Conservation (phyloP, 2,113 vertebrate species). For the Burhinus bistriatus region DNA sequence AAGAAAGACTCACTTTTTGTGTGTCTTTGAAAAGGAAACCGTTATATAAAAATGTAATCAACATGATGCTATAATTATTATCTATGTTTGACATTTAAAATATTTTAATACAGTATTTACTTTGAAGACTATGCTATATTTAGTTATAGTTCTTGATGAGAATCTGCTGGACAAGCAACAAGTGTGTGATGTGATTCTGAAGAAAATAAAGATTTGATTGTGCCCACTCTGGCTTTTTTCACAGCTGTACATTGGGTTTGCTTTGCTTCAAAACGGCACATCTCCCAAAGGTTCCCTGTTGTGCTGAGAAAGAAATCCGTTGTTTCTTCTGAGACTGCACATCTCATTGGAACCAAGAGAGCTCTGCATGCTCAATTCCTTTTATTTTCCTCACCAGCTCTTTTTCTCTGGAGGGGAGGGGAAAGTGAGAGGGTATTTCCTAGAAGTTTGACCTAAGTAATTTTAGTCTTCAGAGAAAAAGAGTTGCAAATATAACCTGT, state of each 20-base stretch:
- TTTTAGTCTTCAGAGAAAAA: not conserved
- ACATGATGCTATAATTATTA: slow-evolving; percentile 4
- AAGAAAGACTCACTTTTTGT: not conserved
- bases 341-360: not conserved
- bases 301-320: not conserved
- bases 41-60: not conserved
- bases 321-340: not conserved
- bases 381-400: not conserved
- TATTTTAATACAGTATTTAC: not conserved
- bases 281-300: not conserved
- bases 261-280: not conserved
- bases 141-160: not conserved
- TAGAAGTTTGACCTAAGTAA: not conserved
- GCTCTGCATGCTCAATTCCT: not conserved
- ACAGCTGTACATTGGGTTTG: not conserved
- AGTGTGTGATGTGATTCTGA: not conserved
- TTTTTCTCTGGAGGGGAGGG: not conserved
- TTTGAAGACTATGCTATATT: not conserved
- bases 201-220: not conserved
- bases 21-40: not conserved
- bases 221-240: not conserved
- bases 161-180: slow-evolving; percentile 1
- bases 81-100: slow-evolving; percentile 42
- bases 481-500: not conserved
- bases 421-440: not conserved